Conservation (phyloP, 2,113 vertebrate genomes). For the Nerophis lumbriciformis region DNA sequence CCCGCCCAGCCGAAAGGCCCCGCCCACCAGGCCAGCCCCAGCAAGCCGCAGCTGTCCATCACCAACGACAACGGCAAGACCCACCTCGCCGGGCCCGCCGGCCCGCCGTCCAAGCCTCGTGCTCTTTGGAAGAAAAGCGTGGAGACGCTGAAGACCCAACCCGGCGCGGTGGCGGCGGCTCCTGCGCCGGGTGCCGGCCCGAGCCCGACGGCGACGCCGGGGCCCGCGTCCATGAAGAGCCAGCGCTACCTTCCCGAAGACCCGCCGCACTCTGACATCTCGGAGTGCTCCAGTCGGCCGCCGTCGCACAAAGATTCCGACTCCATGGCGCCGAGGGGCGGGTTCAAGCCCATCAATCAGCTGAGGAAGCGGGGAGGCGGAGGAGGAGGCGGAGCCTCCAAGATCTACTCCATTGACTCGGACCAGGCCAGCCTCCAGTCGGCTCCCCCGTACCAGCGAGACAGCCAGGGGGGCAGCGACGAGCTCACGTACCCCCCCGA, state of each 20-base stretch:
- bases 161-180: slow-evolving; percentile 37
- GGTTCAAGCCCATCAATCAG: slow-evolving; percentile 62
- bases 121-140: slow-evolving; percentile 95
- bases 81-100: slow-evolving; percentile 46
- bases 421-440: slow-evolving; percentile 83
- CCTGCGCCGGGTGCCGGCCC: slow-evolving; percentile 46
- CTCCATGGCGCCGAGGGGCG: slow-evolving; percentile 59
- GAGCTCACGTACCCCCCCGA: slow-evolving; percentile 75
- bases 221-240: slow-evolving; percentile 77
- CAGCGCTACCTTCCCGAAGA: slow-evolving; percentile 91
- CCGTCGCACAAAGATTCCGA: slow-evolving; percentile 81
- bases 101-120: slow-evolving; percentile 77
- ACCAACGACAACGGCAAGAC: slow-evolving; percentile 78
- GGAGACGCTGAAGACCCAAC: slow-evolving; percentile 86
- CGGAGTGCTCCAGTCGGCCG: slow-evolving; percentile 85
- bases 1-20: slow-evolving; percentile 69
- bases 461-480: slow-evolving; percentile 72
- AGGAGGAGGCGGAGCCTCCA: slow-evolving; percentile 47
- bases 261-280: slow-evolving; percentile 85
- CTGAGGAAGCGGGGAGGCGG: slow-evolving; percentile 59
- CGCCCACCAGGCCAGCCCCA: slow-evolving; percentile 78
- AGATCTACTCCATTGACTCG: slow-evolving; percentile 91
- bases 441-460: slow-evolving; percentile 77
- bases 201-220: slow-evolving; percentile 44
- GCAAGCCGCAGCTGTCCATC: slow-evolving; percentile 84